Evolutionary conservation across 2,888 invertebrate species (phyloP).

Genomic region (Masnerella sp.): DNA sequence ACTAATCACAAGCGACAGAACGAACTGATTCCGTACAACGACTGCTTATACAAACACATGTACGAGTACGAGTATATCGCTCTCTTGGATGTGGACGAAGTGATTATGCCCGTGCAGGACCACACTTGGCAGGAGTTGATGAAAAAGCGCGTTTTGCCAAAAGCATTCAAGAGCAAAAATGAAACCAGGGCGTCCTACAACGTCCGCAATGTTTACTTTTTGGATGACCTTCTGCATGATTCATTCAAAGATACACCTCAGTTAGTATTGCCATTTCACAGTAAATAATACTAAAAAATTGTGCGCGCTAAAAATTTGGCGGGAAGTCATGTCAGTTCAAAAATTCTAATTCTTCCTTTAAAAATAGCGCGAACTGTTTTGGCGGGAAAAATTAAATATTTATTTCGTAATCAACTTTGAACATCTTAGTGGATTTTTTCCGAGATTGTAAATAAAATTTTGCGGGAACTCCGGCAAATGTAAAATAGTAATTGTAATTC

Average conservation of each 20-base stretch:
- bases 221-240: slow-evolving; percentile 90
- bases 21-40: slow-evolving; percentile 97
- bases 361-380: no score
- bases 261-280: no score
- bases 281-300: no score
- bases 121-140: slow-evolving; percentile 88
- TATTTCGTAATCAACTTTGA: no score
- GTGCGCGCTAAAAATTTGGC: no score
- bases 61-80: slow-evolving; percentile 93
- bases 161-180: slow-evolving; percentile 83
- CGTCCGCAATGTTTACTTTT: slow-evolving; percentile 94
- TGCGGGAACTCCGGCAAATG: no score
- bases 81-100: slow-evolving; percentile 95
- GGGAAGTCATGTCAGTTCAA: no score
- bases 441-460: no score
- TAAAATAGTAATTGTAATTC: no score
- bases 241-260: slow-evolving; percentile 89
- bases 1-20: slow-evolving; percentile 96
- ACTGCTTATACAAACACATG: slow-evolving; percentile 95
- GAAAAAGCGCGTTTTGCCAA: slow-evolving; percentile 83
- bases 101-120: slow-evolving; percentile 92
- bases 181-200: slow-evolving; percentile 89
- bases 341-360: background rate
- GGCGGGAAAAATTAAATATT: no score
- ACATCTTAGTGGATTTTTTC: no score